phyloP scores from a whole-genome alignment of 1,140 invertebrate genomes.

The Procambarus virginalis region DNA sequence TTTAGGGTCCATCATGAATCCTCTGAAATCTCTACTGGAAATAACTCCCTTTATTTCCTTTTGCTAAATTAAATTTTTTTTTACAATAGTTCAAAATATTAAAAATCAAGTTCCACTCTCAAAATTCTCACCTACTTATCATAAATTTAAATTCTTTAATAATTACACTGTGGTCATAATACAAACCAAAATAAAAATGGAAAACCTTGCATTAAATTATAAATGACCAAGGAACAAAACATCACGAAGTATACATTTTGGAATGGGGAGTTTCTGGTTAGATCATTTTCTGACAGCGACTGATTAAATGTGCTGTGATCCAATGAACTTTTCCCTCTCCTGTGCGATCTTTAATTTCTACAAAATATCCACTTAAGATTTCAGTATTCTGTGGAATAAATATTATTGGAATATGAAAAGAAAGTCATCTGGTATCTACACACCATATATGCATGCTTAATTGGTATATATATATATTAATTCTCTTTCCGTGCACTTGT shows the following conservation, averaged over 20 bases:
- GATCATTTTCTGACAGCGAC: neutral
- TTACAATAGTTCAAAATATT: neutral
- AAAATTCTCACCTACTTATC: neutral
- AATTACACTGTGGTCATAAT: neutral
- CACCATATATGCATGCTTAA: too few species aligned
- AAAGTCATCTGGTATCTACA: too few species aligned
- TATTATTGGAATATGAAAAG: too few species aligned
- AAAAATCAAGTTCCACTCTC: neutral
- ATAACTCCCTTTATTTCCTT: neutral
- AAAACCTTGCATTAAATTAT: neutral
- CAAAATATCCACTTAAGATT: neutral
- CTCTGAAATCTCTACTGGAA: neutral
- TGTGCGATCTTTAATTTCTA: neutral
- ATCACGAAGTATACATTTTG: neutral
- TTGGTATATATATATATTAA: too few species aligned
- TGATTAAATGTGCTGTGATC: neutral
- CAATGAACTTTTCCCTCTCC: neutral
- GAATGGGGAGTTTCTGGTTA: too few species aligned
- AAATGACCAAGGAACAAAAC: too few species aligned
- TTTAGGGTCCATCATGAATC: neutral
- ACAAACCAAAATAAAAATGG: neutral
- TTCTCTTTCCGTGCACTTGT: too few species aligned
- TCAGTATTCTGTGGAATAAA: neutral
- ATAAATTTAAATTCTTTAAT: neutral
- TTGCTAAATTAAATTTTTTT: neutral